Conservation (phyloP, 2,888 invertebrate species). For the Tachina lurida region DNA sequence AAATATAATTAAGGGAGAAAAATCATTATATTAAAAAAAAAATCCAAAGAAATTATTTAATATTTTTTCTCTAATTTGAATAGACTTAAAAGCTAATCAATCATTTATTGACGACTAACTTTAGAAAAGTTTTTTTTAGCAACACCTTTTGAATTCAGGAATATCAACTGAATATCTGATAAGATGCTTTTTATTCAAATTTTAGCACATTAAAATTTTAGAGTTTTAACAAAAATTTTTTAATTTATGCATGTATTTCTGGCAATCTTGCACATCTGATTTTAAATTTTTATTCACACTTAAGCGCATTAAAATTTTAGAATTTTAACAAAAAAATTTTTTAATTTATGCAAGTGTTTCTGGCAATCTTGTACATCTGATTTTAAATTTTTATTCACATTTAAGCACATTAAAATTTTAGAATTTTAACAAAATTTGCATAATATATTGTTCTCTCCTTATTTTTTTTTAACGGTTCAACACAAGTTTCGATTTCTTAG, state of each 20-base stretch:
- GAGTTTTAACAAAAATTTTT: background rate
- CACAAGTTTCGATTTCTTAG: background rate
- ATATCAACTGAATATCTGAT: background rate
- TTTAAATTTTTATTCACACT: background rate
- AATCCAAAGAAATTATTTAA: background rate
- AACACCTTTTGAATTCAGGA: background rate
- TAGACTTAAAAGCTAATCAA: slow-evolving; percentile 48
- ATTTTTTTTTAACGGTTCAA: background rate
- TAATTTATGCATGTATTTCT: slow-evolving; percentile 5
- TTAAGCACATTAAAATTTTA: background rate
- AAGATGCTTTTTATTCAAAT: background rate
- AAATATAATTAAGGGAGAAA: background rate
- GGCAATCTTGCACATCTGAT: background rate
- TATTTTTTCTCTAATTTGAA: background rate
- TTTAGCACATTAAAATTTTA: background rate
- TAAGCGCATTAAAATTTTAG: background rate
- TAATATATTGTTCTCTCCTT: background rate
- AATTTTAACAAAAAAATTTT: background rate
- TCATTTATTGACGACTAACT: slow-evolving; percentile 26
- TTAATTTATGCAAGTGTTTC: slow-evolving; percentile 2
- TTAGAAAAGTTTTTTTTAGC: slow-evolving; percentile 7
- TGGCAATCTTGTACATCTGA: background rate
- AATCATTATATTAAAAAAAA: slow-evolving; percentile 4
- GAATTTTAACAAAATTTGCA: background rate
- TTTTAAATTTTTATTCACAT: background rate